phyloP scores from a whole-genome alignment of 2,888 invertebrate species.

The Halictus ligatus region DNA sequence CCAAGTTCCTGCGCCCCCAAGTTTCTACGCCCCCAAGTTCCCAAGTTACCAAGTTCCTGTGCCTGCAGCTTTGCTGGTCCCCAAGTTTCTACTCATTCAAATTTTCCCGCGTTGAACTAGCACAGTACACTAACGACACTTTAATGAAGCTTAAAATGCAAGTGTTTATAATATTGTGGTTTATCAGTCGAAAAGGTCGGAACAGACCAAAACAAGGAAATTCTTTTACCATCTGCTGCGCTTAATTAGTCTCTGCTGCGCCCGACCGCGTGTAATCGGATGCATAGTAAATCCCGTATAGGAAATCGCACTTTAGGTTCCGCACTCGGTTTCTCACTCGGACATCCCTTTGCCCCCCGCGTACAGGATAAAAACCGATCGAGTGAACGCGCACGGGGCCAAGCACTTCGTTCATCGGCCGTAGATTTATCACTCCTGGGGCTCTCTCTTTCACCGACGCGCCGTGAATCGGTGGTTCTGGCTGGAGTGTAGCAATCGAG shows the following conservation, averaged over 20 bases:
- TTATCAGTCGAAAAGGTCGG: neutral
- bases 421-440: conserved; percentile 66
- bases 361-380: conserved; percentile 67
- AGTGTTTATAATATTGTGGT: neutral
- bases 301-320: neutral
- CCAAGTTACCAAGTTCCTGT: no score
- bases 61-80: no score
- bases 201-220: neutral
- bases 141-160: neutral
- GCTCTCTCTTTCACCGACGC: conserved; percentile 53
- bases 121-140: neutral
- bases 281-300: neutral
- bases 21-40: no score
- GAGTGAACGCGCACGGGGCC: conserved; percentile 51
- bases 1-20: no score
- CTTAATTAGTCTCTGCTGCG: neutral
- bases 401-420: conserved; percentile 65
- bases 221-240: neutral
- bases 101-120: no score
- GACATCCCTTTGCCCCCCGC: neutral
- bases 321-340: conserved; percentile 14
- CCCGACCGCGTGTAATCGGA: neutral
- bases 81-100: no score
- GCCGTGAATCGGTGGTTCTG: conserved; percentile 57
- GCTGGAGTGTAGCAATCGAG: conserved; percentile 27